phyloP scores from a whole-genome alignment of 2,888 invertebrate genomes.

The Hermaeophaga mercurialis region DNA sequence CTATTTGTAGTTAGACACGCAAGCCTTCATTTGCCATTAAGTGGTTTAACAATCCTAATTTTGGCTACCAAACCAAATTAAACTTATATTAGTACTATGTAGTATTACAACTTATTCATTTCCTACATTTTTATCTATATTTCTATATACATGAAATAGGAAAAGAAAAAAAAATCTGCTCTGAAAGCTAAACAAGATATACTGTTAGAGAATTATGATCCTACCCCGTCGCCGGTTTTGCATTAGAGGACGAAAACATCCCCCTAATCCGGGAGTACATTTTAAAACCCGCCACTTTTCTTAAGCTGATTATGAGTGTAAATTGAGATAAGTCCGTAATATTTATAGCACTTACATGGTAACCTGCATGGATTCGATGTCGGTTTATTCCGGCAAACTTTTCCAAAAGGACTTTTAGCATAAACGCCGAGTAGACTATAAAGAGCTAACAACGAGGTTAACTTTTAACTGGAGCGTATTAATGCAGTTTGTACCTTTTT shows the following conservation, averaged over 20 bases:
- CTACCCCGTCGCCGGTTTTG: slow-evolving; percentile 23
- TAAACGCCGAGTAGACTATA: slow-evolving; percentile 35
- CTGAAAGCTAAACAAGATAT: slow-evolving; percentile 53
- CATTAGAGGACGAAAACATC: slow-evolving; percentile 48
- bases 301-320: slow-evolving; percentile 61
- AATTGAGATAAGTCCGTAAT: slow-evolving; percentile 59
- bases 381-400: slow-evolving; percentile 34
- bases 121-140: too few species aligned
- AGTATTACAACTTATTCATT: too few species aligned
- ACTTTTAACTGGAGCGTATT: slow-evolving; percentile 49
- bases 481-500: slow-evolving; percentile 44
- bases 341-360: slow-evolving; percentile 60
- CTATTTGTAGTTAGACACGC: too few species aligned
- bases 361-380: slow-evolving; percentile 42
- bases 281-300: slow-evolving; percentile 59
- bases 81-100: too few species aligned
- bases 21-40: too few species aligned
- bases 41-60: too few species aligned
- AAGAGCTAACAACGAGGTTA: slow-evolving; percentile 41
- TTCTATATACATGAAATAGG: too few species aligned
- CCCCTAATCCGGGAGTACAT: slow-evolving; percentile 57
- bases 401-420: slow-evolving; percentile 41
- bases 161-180: too few species aligned
- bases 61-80: too few species aligned
- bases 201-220: slow-evolving; percentile 51